Conservation (phyloP, 2,888 invertebrate genomes). For the Papilio protenor region DNA sequence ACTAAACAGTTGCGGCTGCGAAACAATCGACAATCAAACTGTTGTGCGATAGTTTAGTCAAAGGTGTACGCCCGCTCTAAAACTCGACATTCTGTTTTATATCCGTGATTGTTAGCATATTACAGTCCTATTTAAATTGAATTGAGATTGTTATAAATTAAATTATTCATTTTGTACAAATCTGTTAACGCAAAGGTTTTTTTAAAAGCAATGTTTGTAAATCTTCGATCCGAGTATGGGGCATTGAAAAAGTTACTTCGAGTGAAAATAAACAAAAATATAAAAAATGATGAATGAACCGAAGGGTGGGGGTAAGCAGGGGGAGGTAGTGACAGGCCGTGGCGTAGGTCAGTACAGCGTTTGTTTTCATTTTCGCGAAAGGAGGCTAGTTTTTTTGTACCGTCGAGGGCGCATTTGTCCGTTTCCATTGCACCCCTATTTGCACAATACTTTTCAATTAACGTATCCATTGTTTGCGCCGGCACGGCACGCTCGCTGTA, state of each 20-base stretch:
- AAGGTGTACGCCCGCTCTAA: too few relatives aligned
- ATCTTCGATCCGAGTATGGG: background rate
- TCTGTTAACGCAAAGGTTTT: too few relatives aligned
- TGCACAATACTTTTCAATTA: conserved; percentile 78
- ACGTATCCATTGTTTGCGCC: conserved; percentile 67
- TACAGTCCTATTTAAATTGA: too few relatives aligned
- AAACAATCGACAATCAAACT: too few relatives aligned
- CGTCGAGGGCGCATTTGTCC: conserved; percentile 61
- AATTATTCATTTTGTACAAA: too few relatives aligned
- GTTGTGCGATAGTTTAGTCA: too few relatives aligned
- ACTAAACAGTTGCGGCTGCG: too few relatives aligned
- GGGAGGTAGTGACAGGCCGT: conserved; percentile 41
- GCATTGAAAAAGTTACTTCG: conserved; percentile 22
- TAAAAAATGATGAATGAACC: conserved; percentile 45
- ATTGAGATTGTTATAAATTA: too few relatives aligned
- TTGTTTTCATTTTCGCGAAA: conserved; percentile 64
- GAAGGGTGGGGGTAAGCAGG: conserved; percentile 44
- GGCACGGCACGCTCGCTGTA: conserved; percentile 49
- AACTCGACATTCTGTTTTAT: conserved; percentile 7
- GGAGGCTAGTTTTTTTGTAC: conserved; percentile 61
- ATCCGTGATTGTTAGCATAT: background rate
- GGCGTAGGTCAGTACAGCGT: conserved; percentile 52
- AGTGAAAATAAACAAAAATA: conserved; percentile 41
- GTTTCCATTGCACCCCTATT: conserved; percentile 65
- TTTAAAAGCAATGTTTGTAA: background rate